Percentiles rank a stretch among this genome's conserved stretches.
Evolutionary conservation across 35 echinoderm and acorn worm genomes (phyloP).

Genomic region (Ophioderma brevispina): DNA sequence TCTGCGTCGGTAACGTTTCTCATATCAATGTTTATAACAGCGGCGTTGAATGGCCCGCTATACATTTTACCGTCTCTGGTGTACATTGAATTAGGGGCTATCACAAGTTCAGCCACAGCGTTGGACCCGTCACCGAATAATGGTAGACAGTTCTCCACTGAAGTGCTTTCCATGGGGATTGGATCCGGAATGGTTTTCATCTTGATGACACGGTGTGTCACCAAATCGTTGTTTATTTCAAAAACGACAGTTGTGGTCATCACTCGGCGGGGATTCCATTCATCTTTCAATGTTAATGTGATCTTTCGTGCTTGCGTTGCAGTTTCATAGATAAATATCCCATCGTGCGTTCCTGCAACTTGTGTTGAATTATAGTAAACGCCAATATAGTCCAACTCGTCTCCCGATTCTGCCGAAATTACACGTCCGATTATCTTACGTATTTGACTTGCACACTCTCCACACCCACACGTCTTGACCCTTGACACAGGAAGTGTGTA

Average conservation of each 20-base stretch:
- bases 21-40: background rate
- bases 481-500: background rate
- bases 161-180: background rate
- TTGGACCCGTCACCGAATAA: background rate
- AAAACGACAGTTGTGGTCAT: background rate
- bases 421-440: background rate
- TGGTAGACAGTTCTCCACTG: background rate
- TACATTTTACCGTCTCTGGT: background rate
- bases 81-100: background rate
- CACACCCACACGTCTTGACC: background rate
- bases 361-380: background rate
- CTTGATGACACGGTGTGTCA: background rate
- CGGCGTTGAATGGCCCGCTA: background rate
- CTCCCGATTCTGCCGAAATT: background rate
- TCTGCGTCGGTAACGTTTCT: background rate
- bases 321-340: background rate
- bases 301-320: background rate
- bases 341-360: background rate
- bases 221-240: background rate
- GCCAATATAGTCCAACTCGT: background rate
- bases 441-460: background rate
- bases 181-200: background rate
- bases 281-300: background rate
- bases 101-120: background rate
- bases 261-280: background rate